Conservation (phyloP, 2,113 vertebrate genomes). For the Burhinus bistriatus region DNA sequence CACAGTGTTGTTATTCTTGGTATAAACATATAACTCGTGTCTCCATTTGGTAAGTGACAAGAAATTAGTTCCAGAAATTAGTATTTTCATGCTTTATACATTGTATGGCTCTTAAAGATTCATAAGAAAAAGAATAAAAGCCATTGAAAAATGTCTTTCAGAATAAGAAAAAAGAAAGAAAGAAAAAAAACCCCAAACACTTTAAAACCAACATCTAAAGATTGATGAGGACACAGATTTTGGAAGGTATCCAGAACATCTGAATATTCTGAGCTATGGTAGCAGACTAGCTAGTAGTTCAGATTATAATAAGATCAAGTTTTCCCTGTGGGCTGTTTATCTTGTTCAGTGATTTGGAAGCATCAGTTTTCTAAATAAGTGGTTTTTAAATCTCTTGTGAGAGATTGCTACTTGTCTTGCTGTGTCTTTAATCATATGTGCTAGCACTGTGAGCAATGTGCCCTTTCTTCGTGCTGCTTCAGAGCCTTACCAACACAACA, state of each 20-base stretch:
- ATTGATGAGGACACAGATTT: not conserved
- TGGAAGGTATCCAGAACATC: not conserved
- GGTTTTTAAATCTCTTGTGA: constrained; percentile 26
- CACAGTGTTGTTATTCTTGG: not conserved
- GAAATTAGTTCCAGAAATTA: constrained; percentile 4
- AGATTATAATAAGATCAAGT: constrained; percentile 16
- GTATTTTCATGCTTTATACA: not conserved
- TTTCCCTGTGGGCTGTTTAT: constrained; percentile 45
- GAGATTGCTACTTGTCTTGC: constrained; percentile 7
- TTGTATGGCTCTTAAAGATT: not conserved
- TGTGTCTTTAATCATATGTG: constrained; percentile 27
- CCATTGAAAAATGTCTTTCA: not conserved
- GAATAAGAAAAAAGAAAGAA: not conserved
- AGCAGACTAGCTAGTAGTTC: not conserved
- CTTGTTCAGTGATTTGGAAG: constrained; percentile 56
- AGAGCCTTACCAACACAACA: not conserved
- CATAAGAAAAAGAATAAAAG: not conserved
- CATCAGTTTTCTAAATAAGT: constrained; percentile 51
- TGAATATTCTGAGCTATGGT: not conserved
- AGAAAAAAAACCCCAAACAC: not conserved
- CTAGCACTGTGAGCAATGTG: constrained; percentile 13
- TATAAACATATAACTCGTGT: not conserved
- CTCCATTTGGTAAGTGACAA: not conserved
- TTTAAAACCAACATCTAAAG: not conserved
- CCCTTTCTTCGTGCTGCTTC: constrained; percentile 10